A percentile compares a stretch with the other conserved stretches of the same genome.
phyloP scores from a whole-genome alignment of 2,797 vertebrate species.

The Enteromius treurensis region DNA sequence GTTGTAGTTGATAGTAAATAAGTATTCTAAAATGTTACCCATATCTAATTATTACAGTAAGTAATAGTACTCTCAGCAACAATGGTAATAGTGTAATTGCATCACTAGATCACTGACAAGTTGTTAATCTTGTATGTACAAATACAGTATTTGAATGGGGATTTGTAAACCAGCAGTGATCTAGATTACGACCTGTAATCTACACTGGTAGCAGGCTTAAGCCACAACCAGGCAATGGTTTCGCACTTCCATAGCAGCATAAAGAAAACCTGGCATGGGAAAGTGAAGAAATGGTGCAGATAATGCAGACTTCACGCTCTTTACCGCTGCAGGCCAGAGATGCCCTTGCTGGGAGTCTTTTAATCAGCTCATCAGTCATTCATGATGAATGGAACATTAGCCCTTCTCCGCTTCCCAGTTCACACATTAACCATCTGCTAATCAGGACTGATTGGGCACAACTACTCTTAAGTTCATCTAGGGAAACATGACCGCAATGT shows the following conservation, averaged over 20 bases:
- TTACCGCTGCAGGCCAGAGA: constrained; percentile 15
- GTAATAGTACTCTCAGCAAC: constrained; percentile 19
- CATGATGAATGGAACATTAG: constrained; percentile 44
- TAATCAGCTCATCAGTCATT: constrained; percentile 53
- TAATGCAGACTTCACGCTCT: not conserved
- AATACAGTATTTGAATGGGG: constrained; percentile 6
- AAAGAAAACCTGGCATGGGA: not conserved
- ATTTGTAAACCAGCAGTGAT: constrained; percentile 40
- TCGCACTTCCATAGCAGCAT: not conserved
- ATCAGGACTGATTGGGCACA: constrained; percentile 42
- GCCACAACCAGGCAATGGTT: not conserved
- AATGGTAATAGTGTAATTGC: not conserved
- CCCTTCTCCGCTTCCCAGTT: constrained; percentile 44
- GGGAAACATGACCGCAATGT: constrained; percentile 10
- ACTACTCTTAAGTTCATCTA: constrained; percentile 23
- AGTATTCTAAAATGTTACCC: no score
- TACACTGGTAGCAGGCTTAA: not conserved
- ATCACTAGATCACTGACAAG: constrained; percentile 20
- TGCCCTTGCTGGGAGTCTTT: constrained; percentile 46
- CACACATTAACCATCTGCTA: constrained; percentile 57
- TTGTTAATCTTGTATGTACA: constrained; percentile 17
- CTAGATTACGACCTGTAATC: constrained; percentile 25
- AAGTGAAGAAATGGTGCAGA: not conserved
- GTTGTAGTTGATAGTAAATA: no score
- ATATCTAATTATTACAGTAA: not conserved